Percentiles rank a stretch among this genome's conserved stretches.
Evolutionary conservation across 2,888 invertebrate genomes (phyloP).

Genomic region (Laspeyria flexula): DNA sequence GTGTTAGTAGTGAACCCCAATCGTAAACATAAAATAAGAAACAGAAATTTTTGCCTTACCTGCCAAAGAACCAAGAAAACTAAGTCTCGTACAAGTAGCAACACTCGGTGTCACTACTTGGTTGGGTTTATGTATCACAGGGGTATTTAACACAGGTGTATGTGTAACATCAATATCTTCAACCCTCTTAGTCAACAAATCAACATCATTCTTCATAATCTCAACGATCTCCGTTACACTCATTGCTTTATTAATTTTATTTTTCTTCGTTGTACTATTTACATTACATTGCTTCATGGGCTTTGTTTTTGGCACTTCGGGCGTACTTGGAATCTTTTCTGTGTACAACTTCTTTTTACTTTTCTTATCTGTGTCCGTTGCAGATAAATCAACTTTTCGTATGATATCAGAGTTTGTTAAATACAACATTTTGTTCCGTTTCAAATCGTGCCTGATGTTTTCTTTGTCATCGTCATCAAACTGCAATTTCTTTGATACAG

Average conservation of each 20-base stretch:
- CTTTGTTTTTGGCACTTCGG: conserved; percentile 60
- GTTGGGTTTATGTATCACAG: no score
- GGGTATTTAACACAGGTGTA: no score
- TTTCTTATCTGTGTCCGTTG: conserved; percentile 59
- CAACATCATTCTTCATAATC: conserved; percentile 57
- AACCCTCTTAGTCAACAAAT: conserved; percentile 57
- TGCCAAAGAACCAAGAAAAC: conserved; percentile 85
- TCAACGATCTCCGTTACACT: conserved; percentile 74
- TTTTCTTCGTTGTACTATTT: conserved; percentile 67
- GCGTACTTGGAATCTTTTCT: conserved; percentile 65
- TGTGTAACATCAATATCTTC: conserved; percentile 41
- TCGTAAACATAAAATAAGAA: no score
- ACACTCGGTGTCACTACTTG: conserved; percentile 46
- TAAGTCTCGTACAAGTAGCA: conserved; percentile 62
- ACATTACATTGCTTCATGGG: conserved; percentile 49
- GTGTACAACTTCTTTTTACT: conserved; percentile 75
- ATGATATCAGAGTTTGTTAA: conserved; percentile 70
- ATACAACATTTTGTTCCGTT: conserved; percentile 65
- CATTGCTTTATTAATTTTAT: conserved; percentile 57
- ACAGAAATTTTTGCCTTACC: conserved; percentile 73
- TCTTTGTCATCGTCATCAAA: conserved; percentile 77
- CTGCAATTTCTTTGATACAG: conserved; percentile 65
- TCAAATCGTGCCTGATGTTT: conserved; percentile 62
- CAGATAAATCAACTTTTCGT: conserved; percentile 45
- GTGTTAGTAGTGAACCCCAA: no score